Evolutionary conservation across 2,888 invertebrate species (phyloP).

Genomic region (Fragum whitleyi): DNA sequence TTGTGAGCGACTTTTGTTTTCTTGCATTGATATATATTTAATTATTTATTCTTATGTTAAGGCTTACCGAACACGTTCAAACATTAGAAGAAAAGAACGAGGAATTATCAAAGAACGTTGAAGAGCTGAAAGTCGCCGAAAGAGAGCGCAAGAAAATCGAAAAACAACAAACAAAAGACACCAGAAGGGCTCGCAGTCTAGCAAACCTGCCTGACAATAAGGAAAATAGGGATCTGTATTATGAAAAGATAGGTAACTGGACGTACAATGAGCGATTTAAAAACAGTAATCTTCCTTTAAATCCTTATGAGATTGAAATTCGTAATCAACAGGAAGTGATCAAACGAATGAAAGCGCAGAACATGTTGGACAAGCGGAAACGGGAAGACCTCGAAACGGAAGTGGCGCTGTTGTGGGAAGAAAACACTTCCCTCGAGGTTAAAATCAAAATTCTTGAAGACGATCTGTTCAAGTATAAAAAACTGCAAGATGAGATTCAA

Average conservation of each 20-base stretch:
- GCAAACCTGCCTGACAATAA: constrained; percentile 73
- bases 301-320: constrained; percentile 80
- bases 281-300: constrained; percentile 74
- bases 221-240: constrained; percentile 75
- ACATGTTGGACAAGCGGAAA: constrained; percentile 78
- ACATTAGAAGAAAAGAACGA: constrained; percentile 93
- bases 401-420: constrained; percentile 75
- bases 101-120: constrained; percentile 92
- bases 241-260: constrained; percentile 74
- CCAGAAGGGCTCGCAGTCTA: constrained; percentile 75
- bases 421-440: constrained; percentile 78
- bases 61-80: constrained; percentile 88
- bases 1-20: no score
- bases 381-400: constrained; percentile 79
- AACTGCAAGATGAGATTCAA: constrained; percentile 74
- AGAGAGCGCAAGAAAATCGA: constrained; percentile 69
- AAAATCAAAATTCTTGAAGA: constrained; percentile 73
- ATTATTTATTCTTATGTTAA: no score
- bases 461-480: constrained; percentile 66
- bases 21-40: no score
- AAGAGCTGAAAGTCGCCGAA: constrained; percentile 87
- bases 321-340: constrained; percentile 78
- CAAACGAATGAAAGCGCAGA: constrained; percentile 79
- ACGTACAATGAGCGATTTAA: constrained; percentile 77
- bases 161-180: constrained; percentile 75